Evolutionary conservation across 2,797 vertebrate species (phyloP).

Genomic region (Macroramphosus scolopax): DNA sequence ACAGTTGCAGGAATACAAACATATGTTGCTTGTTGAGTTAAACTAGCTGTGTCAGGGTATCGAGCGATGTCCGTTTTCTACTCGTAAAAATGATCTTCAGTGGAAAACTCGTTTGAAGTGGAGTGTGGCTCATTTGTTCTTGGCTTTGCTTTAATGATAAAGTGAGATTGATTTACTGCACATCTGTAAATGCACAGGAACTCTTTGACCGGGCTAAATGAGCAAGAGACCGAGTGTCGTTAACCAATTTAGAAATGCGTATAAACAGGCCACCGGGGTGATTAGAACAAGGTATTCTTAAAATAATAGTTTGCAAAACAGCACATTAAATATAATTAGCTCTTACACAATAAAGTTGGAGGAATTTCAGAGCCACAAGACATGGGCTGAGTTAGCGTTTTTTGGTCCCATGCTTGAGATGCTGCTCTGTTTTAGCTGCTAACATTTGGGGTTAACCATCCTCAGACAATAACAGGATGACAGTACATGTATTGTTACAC

Average conservation of each 20-base stretch:
- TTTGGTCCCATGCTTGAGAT: constrained; percentile 36
- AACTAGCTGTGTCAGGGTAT: constrained; percentile 41
- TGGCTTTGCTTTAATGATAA: constrained; percentile 65
- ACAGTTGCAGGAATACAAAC: constrained; percentile 10
- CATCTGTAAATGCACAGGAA: constrained; percentile 68
- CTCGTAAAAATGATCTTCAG: constrained; percentile 62
- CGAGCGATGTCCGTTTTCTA: constrained; percentile 57
- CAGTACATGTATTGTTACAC: constrained; percentile 24
- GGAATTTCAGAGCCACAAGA: constrained; percentile 48
- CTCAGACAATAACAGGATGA: constrained; percentile 35
- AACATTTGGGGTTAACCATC: constrained; percentile 39
- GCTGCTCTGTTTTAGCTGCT: constrained; percentile 33
- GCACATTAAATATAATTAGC: constrained; percentile 74
- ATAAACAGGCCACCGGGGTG: constrained; percentile 69
- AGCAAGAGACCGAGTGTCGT: constrained; percentile 59
- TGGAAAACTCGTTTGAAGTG: constrained; percentile 68
- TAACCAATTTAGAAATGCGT: constrained; percentile 77
- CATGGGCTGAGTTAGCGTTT: constrained; percentile 43
- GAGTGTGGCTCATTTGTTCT: constrained; percentile 64
- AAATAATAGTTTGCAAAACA: constrained; percentile 74
- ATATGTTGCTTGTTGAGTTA: constrained; percentile 56
- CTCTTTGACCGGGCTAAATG: constrained; percentile 56
- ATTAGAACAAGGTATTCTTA: constrained; percentile 67
- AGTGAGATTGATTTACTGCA: constrained; percentile 72
- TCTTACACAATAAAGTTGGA: constrained; percentile 70